These are phyloP conservation scores for Plestiodon gilberti DNA, from an alignment of 2,113 vertebrate genomes.

Conservation along the genomic window DNA sequence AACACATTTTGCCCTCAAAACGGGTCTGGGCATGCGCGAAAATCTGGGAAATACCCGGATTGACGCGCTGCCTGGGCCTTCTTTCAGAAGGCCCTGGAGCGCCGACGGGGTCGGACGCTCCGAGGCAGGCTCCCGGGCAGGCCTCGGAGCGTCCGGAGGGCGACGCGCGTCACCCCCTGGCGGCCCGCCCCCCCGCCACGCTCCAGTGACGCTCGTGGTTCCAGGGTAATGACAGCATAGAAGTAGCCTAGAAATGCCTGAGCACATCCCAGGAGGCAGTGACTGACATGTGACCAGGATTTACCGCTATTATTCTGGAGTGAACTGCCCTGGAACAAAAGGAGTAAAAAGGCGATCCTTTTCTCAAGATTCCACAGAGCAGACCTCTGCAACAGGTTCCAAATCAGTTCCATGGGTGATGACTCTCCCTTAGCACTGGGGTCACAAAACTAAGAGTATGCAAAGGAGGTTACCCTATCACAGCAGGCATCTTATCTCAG, in stretches of 20 bases:
- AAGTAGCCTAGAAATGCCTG: background rate
- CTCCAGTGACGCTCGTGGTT: too few relatives aligned
- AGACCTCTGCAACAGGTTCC: background rate
- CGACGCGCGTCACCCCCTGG: too few relatives aligned
- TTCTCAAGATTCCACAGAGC: background rate
- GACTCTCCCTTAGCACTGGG: too few relatives aligned
- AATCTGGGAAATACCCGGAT: too few relatives aligned
- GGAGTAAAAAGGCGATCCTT: background rate
- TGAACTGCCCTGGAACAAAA: too few relatives aligned
- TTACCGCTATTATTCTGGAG: background rate
- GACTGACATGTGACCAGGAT: background rate
- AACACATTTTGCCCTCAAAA: background rate
- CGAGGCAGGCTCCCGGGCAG: too few relatives aligned
- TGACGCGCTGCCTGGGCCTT: too few relatives aligned
- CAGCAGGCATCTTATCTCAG: background rate
- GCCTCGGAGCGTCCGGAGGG: too few relatives aligned
- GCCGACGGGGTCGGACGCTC: too few relatives aligned
- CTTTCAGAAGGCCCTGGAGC: too few relatives aligned
- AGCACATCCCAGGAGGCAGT: background rate
- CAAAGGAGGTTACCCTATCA: background rate
- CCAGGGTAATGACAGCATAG: background rate
- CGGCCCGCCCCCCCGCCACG: too few relatives aligned
- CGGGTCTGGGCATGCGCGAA: background rate
- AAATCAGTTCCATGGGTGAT: background rate
- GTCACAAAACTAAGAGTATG: background rate